Evolutionary conservation across 2,888 invertebrate species (phyloP), one percentile per base, ranked within the genome.

Genomic region (Andrena fulva): DNA sequence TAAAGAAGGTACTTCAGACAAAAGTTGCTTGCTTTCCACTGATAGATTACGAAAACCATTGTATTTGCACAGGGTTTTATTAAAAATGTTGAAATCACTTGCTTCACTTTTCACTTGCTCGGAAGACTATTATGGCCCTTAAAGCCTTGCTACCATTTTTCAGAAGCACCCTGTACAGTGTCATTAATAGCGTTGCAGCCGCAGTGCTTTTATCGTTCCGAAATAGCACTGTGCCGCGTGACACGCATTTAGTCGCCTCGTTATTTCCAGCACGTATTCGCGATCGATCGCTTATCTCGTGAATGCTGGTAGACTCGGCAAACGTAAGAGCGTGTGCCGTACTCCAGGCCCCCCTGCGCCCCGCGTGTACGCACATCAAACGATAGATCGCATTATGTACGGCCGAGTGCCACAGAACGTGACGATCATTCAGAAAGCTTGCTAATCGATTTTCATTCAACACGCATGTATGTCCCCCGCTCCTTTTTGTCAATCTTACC

Each of bases 361-460:
- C 24, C 29, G 54, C 24, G 33, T 33, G 35, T 24, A 16, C 56
- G 29, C 20, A 35, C 31, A 8, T n/a, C 24, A 59, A 64, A 59
- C 64, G 69, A 64, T 64, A 50, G 50, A 52, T 63, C 54, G 69
- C 52, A 33, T 80, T 76, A 66, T 60, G 29, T 29, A 31, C 63
- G 48, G 33, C 8, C 50, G 29, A 52, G 64, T 59, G 50, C 20
- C 75, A 69, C 35, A 59, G 5, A 64, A 64, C 75, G 52, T 24
- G 75, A 79, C 69, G 59, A 75, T 67, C 73, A 67, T 75, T 79
- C 74, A 56, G 50, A 69, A 20, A 35, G 50, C 12, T 24, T 54
- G 35, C 33, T 74, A 74, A 78, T 79, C 75, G 64, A 79, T 79
- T 75, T 35, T 35, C 79, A 79, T 79, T 75, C 69, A 70, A 20